A percentile compares a stretch with the other conserved stretches of the same genome.
These are phyloP conservation scores for Ceratotherium simum DNA, from an alignment of 2,113 vertebrate genomes.

Conservation along the genomic window DNA sequence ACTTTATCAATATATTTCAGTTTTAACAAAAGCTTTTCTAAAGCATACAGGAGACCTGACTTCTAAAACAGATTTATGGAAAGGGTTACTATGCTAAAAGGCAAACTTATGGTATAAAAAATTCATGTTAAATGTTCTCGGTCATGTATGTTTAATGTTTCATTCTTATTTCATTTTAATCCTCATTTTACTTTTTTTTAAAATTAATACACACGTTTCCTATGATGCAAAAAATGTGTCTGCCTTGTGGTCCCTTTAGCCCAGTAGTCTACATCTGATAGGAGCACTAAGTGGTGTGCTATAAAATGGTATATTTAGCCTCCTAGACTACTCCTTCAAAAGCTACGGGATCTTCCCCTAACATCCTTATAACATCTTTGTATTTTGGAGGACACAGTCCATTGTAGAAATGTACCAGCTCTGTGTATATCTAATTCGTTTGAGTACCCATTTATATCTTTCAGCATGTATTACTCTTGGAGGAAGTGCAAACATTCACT, in stretches of 20 bases:
- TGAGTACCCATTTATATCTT: conserved; percentile 17
- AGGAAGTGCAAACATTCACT: conserved; percentile 14
- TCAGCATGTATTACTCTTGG: background rate
- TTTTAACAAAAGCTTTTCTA: conserved; percentile 83
- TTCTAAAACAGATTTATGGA: conserved; percentile 79
- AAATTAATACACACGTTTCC: conserved; percentile 7
- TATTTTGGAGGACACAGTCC: background rate
- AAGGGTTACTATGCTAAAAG: conserved; percentile 66
- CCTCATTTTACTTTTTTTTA: conserved; percentile 55
- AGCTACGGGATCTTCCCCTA: background rate
- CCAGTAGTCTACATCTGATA: background rate
- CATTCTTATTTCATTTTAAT: conserved; percentile 60
- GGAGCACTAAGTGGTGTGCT: background rate
- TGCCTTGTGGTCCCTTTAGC: conserved; percentile 5
- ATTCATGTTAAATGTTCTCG: conserved; percentile 71
- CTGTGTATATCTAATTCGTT: background rate
- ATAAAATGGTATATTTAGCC: background rate
- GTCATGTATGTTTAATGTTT: conserved; percentile 75
- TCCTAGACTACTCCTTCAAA: background rate
- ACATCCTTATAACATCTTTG: background rate
- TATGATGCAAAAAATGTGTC: conserved; percentile 1
- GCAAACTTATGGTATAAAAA: conserved; percentile 72
- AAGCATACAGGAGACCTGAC: conserved; percentile 70
- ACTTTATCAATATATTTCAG: conserved; percentile 84
- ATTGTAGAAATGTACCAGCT: conserved; percentile 6